Conservation (phyloP, 2,113 vertebrate genomes). For the Cavia porcellus region DNA sequence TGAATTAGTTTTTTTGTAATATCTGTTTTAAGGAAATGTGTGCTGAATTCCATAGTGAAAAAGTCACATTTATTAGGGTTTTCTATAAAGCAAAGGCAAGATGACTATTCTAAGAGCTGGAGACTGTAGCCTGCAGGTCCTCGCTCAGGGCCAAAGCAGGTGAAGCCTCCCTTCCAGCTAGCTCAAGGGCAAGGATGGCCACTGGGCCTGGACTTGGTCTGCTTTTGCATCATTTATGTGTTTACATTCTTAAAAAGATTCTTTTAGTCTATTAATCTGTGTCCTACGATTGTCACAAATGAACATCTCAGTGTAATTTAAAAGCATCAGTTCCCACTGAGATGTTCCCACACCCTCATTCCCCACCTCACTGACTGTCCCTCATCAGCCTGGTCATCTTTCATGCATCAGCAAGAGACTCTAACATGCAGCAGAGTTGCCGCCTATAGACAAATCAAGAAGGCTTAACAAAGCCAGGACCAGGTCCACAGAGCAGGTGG, state of each 20-base stretch:
- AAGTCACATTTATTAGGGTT: neutral
- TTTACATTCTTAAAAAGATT: neutral
- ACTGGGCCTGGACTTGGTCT: neutral
- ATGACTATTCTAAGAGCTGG: too few relatives aligned
- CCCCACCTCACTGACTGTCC: neutral
- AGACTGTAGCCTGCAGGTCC: neutral
- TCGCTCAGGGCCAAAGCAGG: too few relatives aligned
- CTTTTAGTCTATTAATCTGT: too few relatives aligned
- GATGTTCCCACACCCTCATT: accelerated
- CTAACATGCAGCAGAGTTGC: accelerated
- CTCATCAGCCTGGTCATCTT: neutral
- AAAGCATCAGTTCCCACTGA: accelerated
- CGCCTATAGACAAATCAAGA: neutral
- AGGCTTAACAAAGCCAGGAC: neutral
- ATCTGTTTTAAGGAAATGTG: neutral
- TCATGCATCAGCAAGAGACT: neutral
- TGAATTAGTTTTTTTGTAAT: neutral
- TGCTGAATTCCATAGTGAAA: neutral
- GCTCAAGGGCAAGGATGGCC: accelerated
- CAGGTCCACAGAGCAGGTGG: accelerated
- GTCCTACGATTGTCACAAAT: neutral
- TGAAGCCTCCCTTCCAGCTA: accelerated
- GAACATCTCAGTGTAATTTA: neutral
- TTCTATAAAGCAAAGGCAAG: neutral
- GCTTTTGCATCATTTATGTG: neutral